phyloP scores from a whole-genome alignment of 2,888 invertebrate species.

The Synanthedon formicaeformis region DNA sequence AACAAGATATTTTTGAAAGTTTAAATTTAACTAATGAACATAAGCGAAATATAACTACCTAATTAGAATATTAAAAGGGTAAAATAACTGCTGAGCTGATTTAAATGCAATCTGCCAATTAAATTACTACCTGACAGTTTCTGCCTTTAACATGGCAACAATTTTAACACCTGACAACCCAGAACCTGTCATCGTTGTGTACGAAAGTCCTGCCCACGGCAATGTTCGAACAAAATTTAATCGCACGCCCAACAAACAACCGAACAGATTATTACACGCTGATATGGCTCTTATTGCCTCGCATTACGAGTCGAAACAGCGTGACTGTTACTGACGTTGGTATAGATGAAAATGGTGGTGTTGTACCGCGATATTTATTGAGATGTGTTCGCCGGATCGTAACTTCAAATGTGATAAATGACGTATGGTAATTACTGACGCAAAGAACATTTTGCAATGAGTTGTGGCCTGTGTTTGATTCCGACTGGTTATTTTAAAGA shows the following conservation, averaged over 20 bases:
- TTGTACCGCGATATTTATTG: constrained; percentile 15
- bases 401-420: background rate
- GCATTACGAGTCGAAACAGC: background rate
- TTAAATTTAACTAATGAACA: too few relatives aligned
- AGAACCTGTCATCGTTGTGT: constrained; percentile 10
- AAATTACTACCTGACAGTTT: too few relatives aligned
- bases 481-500: too few relatives aligned
- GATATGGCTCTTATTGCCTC: background rate
- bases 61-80: too few relatives aligned
- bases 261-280: background rate
- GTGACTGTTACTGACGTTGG: background rate
- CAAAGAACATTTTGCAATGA: background rate
- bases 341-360: background rate
- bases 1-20: too few relatives aligned
- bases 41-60: too few relatives aligned
- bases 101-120: too few relatives aligned
- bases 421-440: background rate
- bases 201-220: constrained; percentile 17
- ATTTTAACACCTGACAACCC: constrained; percentile 8
- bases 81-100: too few relatives aligned
- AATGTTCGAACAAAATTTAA: constrained; percentile 17
- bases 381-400: constrained; percentile 23
- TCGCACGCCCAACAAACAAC: constrained; percentile 14
- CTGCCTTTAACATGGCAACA: background rate
- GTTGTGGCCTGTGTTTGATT: background rate